These are phyloP conservation scores for Sebastes goodei DNA, from an alignment of 2,797 vertebrate genomes.

Conservation along the genomic window DNA sequence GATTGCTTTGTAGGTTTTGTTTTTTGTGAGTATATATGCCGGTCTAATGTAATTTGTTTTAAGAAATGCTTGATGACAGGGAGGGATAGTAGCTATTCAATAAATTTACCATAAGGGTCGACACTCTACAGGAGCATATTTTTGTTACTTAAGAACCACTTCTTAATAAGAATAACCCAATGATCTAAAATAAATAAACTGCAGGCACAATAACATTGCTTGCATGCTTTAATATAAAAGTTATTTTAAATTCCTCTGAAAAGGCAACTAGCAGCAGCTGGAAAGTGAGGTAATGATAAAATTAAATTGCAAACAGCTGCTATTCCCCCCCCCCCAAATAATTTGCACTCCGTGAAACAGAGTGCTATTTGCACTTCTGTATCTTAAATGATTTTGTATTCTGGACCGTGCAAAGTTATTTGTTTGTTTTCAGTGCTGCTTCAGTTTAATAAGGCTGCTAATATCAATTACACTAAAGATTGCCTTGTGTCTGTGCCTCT, in stretches of 20 bases:
- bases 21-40: background rate
- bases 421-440: conserved; percentile 69
- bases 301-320: conserved; percentile 43
- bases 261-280: background rate
- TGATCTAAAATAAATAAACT: conserved; percentile 15
- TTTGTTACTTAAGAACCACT: background rate
- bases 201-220: background rate
- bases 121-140: background rate
- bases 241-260: conserved; percentile 13
- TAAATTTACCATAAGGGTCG: background rate
- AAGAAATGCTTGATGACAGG: background rate
- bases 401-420: conserved; percentile 42
- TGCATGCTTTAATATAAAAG: conserved; percentile 15
- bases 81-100: background rate
- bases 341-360: conserved; percentile 28
- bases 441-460: conserved; percentile 60
- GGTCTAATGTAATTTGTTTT: background rate
- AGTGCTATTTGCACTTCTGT: conserved; percentile 11
- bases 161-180: background rate
- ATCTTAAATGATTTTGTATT: conserved; percentile 52
- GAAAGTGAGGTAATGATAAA: conserved; percentile 17
- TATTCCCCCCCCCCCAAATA: conserved; percentile 17
- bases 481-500: conserved; percentile 44
- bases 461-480: conserved; percentile 75
- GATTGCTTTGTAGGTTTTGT: background rate